Base-by-base conservation (phyloP, 2,888 invertebrate genomes). In the Corbicula japonica region DNA sequence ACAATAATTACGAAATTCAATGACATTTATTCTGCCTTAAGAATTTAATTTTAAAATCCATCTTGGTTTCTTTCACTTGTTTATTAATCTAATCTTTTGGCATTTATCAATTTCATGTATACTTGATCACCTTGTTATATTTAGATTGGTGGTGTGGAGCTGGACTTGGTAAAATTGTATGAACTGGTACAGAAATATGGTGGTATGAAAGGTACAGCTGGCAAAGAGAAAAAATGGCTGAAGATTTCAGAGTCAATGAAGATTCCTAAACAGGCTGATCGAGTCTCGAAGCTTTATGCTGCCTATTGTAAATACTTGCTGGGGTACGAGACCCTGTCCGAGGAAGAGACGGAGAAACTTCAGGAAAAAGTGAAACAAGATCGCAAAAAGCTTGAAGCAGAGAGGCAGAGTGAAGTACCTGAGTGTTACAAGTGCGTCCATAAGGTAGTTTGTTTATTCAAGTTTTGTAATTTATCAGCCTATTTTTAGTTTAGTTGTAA, bases 231-330 rank as follows among this genome's bases (percentile, higher is more conserved):
- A 89, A 96, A 96, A 84, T 98, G 98, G 98, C 95, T 95, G 4
- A 96, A 96, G 82, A 97, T 98, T 0, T 97, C 97, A 0, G 97
- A 98, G 87, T 95, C 96, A n/a, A 96, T 98, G 96, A 96, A 96
- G 88, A 96, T 97, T 87, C 96, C 96, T 0, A 96, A 96, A 93
- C 95, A 96, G 10, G 91, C 96, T 0, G 96, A 97, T 88, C 95
- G 97, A 56, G 96, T 96, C 1, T 96, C 96, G 1, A 97, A 97
- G 91, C 94, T 98, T 8, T 98, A 98, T 91, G 96, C 96, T 84
- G 96, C 98, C 50, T 98, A 98, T 92, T 96, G 97, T 92, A 97
- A 97, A 95, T 97, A 97, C 93, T 94, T 98, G 56, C 94, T 98
- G 83, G 97, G 98, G 0, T 98, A 98, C 90, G 97, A 97, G 85